Conservation (phyloP, 1,140 invertebrate genomes). For the Drosophila athabasca region DNA sequence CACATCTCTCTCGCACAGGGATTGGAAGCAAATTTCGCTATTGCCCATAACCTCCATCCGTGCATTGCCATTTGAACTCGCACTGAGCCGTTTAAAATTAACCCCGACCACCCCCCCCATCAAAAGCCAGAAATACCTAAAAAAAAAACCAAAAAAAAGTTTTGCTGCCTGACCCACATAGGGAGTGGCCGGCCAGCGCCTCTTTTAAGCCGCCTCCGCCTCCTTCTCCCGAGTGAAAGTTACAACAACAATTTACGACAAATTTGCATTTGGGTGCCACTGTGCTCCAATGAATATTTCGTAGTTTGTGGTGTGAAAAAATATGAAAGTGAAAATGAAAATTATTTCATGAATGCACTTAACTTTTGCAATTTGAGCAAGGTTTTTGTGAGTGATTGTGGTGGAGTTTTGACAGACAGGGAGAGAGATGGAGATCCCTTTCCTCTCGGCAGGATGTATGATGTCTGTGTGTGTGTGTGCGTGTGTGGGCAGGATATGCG, state of each 20-base stretch:
- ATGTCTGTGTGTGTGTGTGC: not conserved
- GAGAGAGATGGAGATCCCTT: slow-evolving; percentile 17
- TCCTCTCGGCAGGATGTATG: slow-evolving; percentile 22
- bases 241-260: slow-evolving; percentile 75
- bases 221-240: slow-evolving; percentile 58
- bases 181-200: slow-evolving; percentile 1
- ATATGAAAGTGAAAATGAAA: slow-evolving; percentile 64
- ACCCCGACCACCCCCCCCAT: slow-evolving; percentile 3
- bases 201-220: too few relatives aligned
- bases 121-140: slow-evolving; percentile 14
- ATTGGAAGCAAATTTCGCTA: slow-evolving; percentile 28
- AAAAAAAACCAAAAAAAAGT: not conserved
- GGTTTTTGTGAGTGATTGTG: not conserved
- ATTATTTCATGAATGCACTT: slow-evolving; percentile 51
- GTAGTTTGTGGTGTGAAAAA: slow-evolving; percentile 64
- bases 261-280: slow-evolving; percentile 63
- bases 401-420: not conserved
- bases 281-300: slow-evolving; percentile 21
- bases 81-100: slow-evolving; percentile 44
- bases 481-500: slow-evolving; percentile 60
- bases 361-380: slow-evolving; percentile 17
- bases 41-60: slow-evolving; percentile 35
- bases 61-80: slow-evolving; percentile 74
- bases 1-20: slow-evolving; percentile 48
- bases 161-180: slow-evolving; percentile 54